Evolutionary conservation across 2,888 invertebrate species (phyloP), one percentile per base, ranked within the genome.

Genomic region (Tipula lateralis): DNA sequence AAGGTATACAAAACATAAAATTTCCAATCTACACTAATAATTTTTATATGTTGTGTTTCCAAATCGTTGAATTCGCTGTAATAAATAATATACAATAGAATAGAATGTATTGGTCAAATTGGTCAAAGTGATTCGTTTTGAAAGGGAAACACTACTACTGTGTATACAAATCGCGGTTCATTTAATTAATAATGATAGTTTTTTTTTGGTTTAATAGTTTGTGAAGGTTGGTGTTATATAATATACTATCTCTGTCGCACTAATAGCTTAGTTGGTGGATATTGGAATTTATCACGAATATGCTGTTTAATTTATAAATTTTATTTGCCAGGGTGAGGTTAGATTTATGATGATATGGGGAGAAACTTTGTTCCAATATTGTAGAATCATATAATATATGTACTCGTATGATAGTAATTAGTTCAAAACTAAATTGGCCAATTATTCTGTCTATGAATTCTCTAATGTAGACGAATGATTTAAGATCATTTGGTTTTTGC

Each of bases 121-220:
- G n/a, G n/a, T n/a, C n/a, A n/a, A n/a, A 66, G 66, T 66, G 66
- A 66, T 66, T 66, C 9, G 66, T 66, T 66, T 66, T 66, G 66
- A 66, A 66, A 66, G 66, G 66, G 66, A 66, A 66, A 66, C 24
- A 24, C 44, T 44, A 44, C 44, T 16, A n/a, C 5, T 24, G 66
- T 66, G 24, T 66, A 66, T 66, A 66, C 66, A 66, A 66, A 66
- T 24, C 66, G 66, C 66, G 66, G 66, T n/a, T 66, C 66, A 24
- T 66, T 66, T 66, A 66, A 66, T 66, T 66, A 66, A 66, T 66
- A 24, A 24, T 66, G 66, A 66, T 66, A 66, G 66, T 66, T 66
- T 24, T 66, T 66, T 50, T 16, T 50, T n/a, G n/a, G 24, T 66
- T 66, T 24, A 24, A 66, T 66, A 66, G 66, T 66, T 66, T 24